These are phyloP conservation scores for Zosterops japonicus DNA, from an alignment of 2,113 vertebrate species.

Conservation along the genomic window DNA sequence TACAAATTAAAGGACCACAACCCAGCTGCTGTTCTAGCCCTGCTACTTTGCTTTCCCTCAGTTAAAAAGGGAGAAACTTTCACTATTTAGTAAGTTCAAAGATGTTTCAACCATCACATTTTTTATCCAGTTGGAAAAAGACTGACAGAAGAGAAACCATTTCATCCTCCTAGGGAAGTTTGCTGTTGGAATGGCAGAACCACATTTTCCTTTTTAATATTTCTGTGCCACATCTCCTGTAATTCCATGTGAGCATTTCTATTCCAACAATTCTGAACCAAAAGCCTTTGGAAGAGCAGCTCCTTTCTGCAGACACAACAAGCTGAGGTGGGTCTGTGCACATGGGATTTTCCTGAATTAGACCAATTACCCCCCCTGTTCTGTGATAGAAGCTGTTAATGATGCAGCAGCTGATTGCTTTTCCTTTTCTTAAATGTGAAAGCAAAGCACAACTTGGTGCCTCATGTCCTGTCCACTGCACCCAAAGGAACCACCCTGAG, in stretches of 20 bases:
- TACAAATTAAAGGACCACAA: background rate
- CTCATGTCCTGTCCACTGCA: background rate
- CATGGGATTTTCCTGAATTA: background rate
- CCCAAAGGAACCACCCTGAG: background rate
- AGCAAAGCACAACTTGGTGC: background rate
- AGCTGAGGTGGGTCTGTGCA: background rate
- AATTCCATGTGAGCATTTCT: background rate
- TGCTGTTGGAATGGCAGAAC: background rate
- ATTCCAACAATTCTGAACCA: background rate
- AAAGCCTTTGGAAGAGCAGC: background rate
- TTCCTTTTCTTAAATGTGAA: background rate
- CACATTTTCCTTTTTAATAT: background rate
- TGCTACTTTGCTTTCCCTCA: background rate
- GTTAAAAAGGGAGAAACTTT: background rate
- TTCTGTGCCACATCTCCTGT: fast-evolving
- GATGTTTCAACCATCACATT: background rate
- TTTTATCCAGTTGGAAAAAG: background rate
- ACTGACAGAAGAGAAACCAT: background rate
- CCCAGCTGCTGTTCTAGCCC: background rate
- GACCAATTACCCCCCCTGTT: background rate
- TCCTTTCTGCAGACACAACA: background rate
- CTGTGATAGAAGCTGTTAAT: background rate
- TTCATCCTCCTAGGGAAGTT: background rate
- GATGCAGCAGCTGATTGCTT: background rate
- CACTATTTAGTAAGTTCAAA: background rate